Evolutionary conservation across 2,113 vertebrate genomes (phyloP), one percentile per base, ranked within the genome.

Genomic region (Stigmatopora argus): DNA sequence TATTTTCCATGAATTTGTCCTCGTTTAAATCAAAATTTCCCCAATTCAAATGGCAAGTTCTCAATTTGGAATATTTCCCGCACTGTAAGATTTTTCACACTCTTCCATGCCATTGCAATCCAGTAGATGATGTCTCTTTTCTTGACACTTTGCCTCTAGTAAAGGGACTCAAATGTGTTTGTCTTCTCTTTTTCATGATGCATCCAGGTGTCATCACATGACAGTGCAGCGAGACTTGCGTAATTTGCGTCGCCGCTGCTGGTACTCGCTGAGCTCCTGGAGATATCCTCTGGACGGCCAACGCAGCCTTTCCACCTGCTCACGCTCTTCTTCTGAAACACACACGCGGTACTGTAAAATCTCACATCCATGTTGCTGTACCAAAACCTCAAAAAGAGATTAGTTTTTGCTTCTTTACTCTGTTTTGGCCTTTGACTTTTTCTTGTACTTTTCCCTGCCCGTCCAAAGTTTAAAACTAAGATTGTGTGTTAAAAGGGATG

Each of bases 251-350:
- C 94, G 91, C 70, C 90, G 92, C 81, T 94, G 95, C 88, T 95
- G 94, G 87, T 97, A 99, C 55, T 97, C 94, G 0, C 93, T 94
- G 68, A 99, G 94, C 87, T 98, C 94, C 90, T 95, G 95, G 88
- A 99, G 89, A 86, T 99, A 99, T 46, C 93, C 73, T 70, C 91
- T 89, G 55, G 96, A 97, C 0, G 96, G 96, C 96, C 96, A 99
- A 47, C 95, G 90, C 65, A 97, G 90, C 80, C 88, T 89, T 84
- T 99, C 96, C 55, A 99, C 92, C 73, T 97, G 96, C 69, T 90
- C 92, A 0, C 93, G 92, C 83, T 99, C 96, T 84, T 98, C 95
- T 74, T 91, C 96, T 99, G 83, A 53, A 85, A 75, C 78, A 52
- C 23, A 73, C 57, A 62, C 46, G 65, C 64, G 65, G 1, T 21